Conservation (phyloP, 1,140 invertebrate species). For the Heterodera schachtii region DNA sequence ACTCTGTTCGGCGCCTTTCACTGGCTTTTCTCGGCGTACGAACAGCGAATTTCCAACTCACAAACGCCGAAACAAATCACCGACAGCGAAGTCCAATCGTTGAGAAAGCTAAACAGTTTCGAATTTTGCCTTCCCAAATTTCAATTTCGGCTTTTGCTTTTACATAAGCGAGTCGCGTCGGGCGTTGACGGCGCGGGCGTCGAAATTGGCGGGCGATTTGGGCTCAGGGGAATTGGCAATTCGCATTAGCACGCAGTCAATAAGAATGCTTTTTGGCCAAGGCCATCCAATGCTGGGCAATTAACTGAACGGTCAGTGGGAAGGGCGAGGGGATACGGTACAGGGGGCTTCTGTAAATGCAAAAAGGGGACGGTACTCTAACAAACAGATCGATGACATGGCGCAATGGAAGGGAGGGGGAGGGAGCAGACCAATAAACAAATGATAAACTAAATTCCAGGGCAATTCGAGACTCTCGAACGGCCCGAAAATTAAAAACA, state of each 20-base stretch:
- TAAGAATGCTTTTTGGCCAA: neutral
- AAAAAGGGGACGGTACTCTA: neutral
- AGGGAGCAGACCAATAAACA: too few relatives aligned
- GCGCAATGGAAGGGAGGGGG: neutral
- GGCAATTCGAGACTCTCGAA: too few relatives aligned
- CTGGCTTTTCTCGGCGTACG: constrained; percentile 19
- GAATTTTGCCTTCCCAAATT: too few relatives aligned
- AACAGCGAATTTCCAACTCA: constrained; percentile 33
- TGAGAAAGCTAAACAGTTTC: neutral
- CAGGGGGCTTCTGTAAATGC: neutral
- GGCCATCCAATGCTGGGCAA: neutral
- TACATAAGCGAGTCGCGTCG: neutral
- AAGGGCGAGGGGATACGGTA: neutral
- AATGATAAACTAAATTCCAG: too few relatives aligned
- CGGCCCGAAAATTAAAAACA: too few relatives aligned
- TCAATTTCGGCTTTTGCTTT: too few relatives aligned
- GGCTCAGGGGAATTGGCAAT: neutral
- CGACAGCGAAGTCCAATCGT: constrained; percentile 38
- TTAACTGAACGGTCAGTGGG: neutral
- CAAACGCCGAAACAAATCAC: constrained; percentile 38
- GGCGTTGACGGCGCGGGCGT: neutral
- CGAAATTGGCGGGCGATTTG: neutral
- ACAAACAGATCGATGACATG: neutral
- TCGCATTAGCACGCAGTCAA: constrained; percentile 10
- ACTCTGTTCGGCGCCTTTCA: constrained; percentile 2